Percentiles rank a stretch among this genome's conserved stretches.
phyloP scores from a whole-genome alignment of 2,888 invertebrate species.

The Conus canariensis region DNA sequence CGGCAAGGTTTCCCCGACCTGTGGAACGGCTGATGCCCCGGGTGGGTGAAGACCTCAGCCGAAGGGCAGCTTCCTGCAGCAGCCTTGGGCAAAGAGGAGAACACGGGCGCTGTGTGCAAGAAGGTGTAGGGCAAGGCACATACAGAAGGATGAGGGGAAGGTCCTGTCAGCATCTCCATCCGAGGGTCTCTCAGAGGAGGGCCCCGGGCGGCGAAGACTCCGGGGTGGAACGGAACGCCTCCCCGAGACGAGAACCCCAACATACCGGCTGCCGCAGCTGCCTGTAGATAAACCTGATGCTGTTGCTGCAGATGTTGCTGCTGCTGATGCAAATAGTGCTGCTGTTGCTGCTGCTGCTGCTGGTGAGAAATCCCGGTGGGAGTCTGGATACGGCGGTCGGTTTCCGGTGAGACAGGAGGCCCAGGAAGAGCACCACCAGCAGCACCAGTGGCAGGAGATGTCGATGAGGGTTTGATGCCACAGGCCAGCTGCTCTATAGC shows the following conservation, averaged over 20 bases:
- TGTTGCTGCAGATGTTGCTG: conserved; percentile 28
- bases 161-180: neutral
- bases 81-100: neutral
- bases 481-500: conserved; percentile 67
- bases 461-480: conserved; percentile 38
- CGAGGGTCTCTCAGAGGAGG: conserved; percentile 3
- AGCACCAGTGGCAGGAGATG: neutral
- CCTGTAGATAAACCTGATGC: neutral
- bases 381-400: neutral
- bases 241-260: neutral
- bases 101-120: neutral
- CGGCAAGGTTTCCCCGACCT: neutral
- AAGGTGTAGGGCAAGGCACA: conserved; percentile 42
- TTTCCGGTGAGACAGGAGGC: neutral
- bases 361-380: neutral
- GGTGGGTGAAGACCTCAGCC: neutral
- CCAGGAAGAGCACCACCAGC: neutral
- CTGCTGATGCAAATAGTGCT: conserved; percentile 5
- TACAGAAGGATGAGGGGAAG: neutral
- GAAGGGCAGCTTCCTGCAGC: neutral
- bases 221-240: conserved; percentile 5
- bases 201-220: neutral
- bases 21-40: neutral
- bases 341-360: neutral
- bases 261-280: conserved; percentile 30